Base-by-base conservation (phyloP, 1,140 invertebrate species). In the Drosophila littoralis region DNA sequence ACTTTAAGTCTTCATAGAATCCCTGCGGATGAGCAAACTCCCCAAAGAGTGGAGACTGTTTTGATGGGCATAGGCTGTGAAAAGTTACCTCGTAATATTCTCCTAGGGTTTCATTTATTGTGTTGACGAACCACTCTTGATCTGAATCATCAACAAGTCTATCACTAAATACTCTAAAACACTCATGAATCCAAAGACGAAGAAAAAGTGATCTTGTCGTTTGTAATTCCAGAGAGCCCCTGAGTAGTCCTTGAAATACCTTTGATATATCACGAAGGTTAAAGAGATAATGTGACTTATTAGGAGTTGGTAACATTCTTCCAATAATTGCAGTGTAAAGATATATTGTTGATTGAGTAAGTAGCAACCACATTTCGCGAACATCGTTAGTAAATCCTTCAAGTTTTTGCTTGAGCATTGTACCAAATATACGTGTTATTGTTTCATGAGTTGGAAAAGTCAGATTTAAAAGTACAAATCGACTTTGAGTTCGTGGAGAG, bases 271-370 rank as follows among this genome's bases (percentile, higher is more conserved):
- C 97, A 74, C 96, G 93, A 68, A 98, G 91, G 92, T 97, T 98
- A 93, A 98, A 98, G 12, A 97, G 92, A 79, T 98, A 98, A 92
- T 98, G 97, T 80, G 97, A 97, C 91, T 97, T 98, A 38, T 95
- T 94, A 1, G 97, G 97, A 2, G 97, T 97, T 1, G 97, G 97
- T 46, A 97, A 90, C 93, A 98, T 95, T 82, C 95, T 96, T 2
- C 89, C 88, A 2, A 94, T 93, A 0, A 97, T 95, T 61, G 93
- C 93, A 81, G 95, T 94, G 84, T 97, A 98, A 71, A 97, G 92
- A 71, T 96, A 94, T 68, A 98, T 94, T 0, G 96, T 96, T 3
- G 96, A 95, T 73, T 93, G 76, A 0, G 60, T 81, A 12, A 84
- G 46, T 15, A 46, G 43, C 84, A 93, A 69, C 94, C 94, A 93